Evolutionary conservation across 2,113 vertebrate species (phyloP).

Genomic region (Pomatorhinus ruficollis): DNA sequence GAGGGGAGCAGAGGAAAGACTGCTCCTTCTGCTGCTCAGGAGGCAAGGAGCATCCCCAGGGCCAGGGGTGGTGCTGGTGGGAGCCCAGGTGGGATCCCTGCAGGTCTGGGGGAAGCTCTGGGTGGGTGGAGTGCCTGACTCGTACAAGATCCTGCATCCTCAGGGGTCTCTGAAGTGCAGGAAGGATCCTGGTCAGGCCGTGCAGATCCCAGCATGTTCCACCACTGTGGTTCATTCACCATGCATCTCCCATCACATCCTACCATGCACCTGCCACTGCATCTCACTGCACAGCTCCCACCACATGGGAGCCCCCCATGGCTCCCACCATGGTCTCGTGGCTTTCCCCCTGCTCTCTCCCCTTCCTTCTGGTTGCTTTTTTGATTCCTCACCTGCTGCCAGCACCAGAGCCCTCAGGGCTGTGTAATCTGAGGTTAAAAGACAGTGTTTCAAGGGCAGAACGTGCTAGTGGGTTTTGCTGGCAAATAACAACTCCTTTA

Average conservation of each 20-base stretch:
- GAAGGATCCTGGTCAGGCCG: neutral
- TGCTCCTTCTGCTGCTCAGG: neutral
- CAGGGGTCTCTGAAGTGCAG: neutral
- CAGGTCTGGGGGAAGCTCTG: neutral
- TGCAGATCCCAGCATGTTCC: neutral
- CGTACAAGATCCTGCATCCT: neutral
- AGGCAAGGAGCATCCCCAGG: neutral
- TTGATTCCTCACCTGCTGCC: neutral
- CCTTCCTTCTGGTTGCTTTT: neutral
- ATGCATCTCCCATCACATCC: fast-evolving
- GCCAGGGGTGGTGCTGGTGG: neutral
- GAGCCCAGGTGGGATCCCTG: neutral
- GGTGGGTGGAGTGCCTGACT: neutral
- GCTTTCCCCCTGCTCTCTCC: neutral
- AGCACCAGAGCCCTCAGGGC: neutral
- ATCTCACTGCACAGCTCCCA: neutral
- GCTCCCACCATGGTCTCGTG: neutral
- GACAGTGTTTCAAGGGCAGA: neutral
- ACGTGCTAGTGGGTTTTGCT: neutral
- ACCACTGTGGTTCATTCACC: neutral
- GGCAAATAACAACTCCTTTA: slow-evolving; percentile 20
- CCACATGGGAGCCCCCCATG: neutral
- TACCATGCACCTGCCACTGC: fast-evolving
- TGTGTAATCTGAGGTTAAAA: slow-evolving; percentile 12
- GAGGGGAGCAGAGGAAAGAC: neutral